Evolutionary conservation across 2,888 invertebrate genomes (phyloP).

Genomic region (Agrypnus murinus): DNA sequence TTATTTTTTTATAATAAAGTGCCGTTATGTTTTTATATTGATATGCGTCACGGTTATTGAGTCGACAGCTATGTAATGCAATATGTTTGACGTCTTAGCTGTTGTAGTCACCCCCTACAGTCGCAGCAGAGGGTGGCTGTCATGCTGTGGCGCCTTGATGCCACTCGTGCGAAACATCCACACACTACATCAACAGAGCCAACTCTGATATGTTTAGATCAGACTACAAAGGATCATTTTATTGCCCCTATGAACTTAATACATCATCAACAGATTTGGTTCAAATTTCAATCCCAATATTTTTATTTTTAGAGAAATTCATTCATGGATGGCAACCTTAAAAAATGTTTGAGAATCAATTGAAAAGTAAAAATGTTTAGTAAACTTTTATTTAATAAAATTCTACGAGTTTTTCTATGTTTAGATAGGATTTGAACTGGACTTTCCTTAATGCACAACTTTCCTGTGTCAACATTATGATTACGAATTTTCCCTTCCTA

Average conservation of each 20-base stretch:
- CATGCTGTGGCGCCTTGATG: constrained; percentile 66
- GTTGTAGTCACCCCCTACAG: constrained; percentile 57
- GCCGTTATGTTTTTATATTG: constrained; percentile 39
- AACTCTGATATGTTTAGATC: constrained; percentile 29
- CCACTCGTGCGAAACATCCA: constrained; percentile 66
- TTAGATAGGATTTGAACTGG: constrained; percentile 20
- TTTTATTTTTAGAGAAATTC: no score
- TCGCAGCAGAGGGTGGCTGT: constrained; percentile 56
- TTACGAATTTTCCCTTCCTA: constrained; percentile 28
- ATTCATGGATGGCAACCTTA: no score
- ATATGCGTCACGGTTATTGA: constrained; percentile 60
- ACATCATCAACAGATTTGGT: background rate
- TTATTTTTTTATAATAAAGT: no score
- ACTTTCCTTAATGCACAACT: constrained; percentile 15
- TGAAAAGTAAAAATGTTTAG: no score
- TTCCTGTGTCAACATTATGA: constrained; percentile 37
- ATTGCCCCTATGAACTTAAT: background rate
- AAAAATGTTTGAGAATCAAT: no score
- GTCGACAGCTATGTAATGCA: constrained; percentile 62
- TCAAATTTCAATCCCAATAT: no score
- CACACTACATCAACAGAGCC: constrained; percentile 61
- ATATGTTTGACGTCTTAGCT: constrained; percentile 67
- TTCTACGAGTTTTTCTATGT: background rate
- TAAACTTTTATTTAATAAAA: background rate
- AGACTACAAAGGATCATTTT: constrained; percentile 20